These are phyloP conservation scores for Orthosia gothica DNA, from an alignment of 2,888 invertebrate genomes.

Conservation along the genomic window DNA sequence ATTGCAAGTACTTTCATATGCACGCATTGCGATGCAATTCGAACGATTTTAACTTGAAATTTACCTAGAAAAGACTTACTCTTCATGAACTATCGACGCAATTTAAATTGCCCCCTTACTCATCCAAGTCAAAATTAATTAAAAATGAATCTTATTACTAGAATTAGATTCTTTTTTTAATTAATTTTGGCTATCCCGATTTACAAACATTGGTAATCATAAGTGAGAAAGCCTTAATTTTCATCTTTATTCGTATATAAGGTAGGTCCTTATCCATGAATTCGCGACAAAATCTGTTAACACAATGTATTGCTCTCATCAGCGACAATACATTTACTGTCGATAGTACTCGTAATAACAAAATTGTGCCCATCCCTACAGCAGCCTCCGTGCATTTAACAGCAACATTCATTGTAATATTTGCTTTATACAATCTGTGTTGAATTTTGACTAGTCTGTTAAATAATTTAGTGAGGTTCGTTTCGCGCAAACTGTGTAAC, in stretches of 20 bases:
- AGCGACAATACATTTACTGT: not conserved
- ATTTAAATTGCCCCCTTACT: too few species aligned
- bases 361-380: conserved; percentile 43
- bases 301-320: not conserved
- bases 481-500: conserved; percentile 48
- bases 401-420: conserved; percentile 63
- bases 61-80: too few species aligned
- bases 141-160: too few species aligned
- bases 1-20: too few species aligned
- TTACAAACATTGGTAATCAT: not conserved
- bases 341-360: conserved; percentile 48
- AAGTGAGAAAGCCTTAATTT: not conserved
- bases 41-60: too few species aligned
- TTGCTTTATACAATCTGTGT: conserved; percentile 60
- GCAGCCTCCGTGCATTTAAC: conserved; percentile 50
- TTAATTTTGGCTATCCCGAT: not conserved
- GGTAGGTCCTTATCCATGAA: too few species aligned
- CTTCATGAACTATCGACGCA: too few species aligned
- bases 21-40: too few species aligned
- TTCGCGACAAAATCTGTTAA: not conserved
- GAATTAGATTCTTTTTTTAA: too few species aligned
- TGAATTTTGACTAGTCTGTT: conserved; percentile 61
- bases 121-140: too few species aligned
- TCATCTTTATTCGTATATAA: too few species aligned
- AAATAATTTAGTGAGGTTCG: conserved; percentile 57